These are phyloP conservation scores for Polydrusus tereticollis DNA, from an alignment of 2,888 invertebrate species.

Conservation along the genomic window DNA sequence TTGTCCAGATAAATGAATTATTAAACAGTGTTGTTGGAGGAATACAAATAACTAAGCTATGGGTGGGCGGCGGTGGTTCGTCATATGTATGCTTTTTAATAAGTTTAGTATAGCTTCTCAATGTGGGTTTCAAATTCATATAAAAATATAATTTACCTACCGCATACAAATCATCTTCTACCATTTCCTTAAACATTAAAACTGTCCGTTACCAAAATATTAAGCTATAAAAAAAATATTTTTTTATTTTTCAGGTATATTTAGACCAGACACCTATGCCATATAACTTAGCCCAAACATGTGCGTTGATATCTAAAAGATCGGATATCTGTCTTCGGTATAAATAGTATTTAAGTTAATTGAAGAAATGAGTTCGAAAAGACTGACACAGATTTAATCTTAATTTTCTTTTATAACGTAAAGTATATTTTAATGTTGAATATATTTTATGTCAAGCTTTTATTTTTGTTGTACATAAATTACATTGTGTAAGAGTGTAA, in stretches of 20 bases:
- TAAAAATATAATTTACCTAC: constrained; percentile 14
- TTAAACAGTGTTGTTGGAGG: too few relatives aligned
- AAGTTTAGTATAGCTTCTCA: not conserved
- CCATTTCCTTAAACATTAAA: constrained; percentile 11
- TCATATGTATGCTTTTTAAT: too few relatives aligned
- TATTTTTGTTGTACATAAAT: too few relatives aligned
- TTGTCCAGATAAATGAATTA: too few relatives aligned
- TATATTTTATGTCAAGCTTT: not conserved
- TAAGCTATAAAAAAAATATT: constrained; percentile 15
- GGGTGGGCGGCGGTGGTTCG: too few relatives aligned
- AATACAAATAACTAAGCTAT: too few relatives aligned
- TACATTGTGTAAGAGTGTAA: too few relatives aligned
- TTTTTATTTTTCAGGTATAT: constrained; percentile 26
- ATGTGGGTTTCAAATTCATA: not conserved
- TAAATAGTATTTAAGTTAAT: constrained; percentile 42
- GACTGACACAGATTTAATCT: constrained; percentile 16
- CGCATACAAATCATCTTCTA: not conserved
- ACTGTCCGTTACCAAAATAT: constrained; percentile 22
- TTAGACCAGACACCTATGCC: constrained; percentile 24
- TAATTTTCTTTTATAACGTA: constrained; percentile 13
- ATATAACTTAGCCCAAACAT: constrained; percentile 16
- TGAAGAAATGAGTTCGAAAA: constrained; percentile 37
- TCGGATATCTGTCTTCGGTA: constrained; percentile 29
- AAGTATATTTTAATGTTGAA: constrained; percentile 18
- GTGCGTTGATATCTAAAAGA: constrained; percentile 25